Evolutionary conservation across 2,113 vertebrate species (phyloP).

Genomic region (Pardalotus punctatus): DNA sequence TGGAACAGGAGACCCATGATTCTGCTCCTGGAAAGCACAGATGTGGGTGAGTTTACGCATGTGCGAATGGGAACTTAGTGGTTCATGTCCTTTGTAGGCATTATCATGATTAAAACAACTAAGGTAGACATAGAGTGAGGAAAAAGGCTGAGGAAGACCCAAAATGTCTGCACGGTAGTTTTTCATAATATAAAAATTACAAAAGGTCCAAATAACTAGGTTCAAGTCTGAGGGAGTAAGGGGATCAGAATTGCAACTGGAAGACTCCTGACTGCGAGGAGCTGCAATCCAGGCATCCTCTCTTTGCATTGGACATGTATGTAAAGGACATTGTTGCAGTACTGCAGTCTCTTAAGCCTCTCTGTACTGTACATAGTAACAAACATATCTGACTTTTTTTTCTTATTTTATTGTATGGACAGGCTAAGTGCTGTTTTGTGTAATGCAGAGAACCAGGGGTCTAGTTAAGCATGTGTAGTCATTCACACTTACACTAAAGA

Average conservation of each 20-base stretch:
- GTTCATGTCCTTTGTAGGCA: background rate
- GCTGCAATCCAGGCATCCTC: fast-evolving
- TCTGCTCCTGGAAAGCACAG: background rate
- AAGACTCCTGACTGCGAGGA: background rate
- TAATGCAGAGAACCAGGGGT: background rate
- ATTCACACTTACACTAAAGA: background rate
- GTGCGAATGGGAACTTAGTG: background rate
- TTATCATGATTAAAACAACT: background rate
- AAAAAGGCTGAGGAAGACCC: background rate
- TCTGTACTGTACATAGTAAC: background rate
- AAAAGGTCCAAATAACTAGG: background rate
- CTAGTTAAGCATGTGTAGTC: background rate
- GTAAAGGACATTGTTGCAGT: background rate
- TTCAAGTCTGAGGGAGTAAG: background rate
- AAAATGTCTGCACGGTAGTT: background rate
- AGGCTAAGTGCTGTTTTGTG: background rate
- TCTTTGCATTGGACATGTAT: fast-evolving
- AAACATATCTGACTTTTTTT: background rate
- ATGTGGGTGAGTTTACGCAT: background rate
- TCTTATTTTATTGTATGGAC: background rate
- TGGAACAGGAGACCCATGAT: background rate
- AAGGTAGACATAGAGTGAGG: background rate
- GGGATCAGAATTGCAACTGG: background rate
- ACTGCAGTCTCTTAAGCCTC: background rate
- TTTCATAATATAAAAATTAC: background rate